Conservation (phyloP, 2,888 invertebrate species). For the Apamea sordens region DNA sequence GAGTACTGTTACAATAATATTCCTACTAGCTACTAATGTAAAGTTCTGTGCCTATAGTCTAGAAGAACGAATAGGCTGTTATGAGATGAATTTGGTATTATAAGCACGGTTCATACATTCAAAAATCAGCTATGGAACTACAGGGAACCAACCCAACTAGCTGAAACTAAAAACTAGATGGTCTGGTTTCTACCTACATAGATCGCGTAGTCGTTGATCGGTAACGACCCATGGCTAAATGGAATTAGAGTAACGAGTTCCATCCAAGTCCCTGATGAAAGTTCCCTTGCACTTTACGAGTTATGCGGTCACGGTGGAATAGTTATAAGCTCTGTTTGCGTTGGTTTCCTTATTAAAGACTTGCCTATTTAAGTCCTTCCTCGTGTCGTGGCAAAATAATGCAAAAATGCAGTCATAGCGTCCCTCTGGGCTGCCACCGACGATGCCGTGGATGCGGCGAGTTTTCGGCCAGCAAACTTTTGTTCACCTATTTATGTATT, state of each 20-base stretch:
- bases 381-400: background rate
- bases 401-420: background rate
- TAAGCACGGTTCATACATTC: background rate
- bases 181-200: background rate
- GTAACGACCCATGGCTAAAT: slow-evolving; percentile 24
- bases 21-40: background rate
- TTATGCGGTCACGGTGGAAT: slow-evolving; percentile 21
- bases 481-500: background rate
- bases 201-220: slow-evolving; percentile 3
- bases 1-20: background rate
- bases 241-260: slow-evolving; percentile 50
- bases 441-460: background rate
- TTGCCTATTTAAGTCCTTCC: background rate
- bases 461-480: background rate
- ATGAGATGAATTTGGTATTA: background rate
- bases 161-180: background rate
- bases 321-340: background rate
- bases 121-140: background rate
- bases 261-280: slow-evolving; percentile 33
- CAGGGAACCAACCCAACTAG: background rate
- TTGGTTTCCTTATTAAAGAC: background rate
- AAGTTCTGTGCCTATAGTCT: background rate
- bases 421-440: background rate
- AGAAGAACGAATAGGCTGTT: background rate
- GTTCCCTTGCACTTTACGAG: slow-evolving; percentile 32